These are phyloP conservation scores for Charadrius vociferus DNA, from an alignment of 2,113 vertebrate species.

Conservation along the genomic window DNA sequence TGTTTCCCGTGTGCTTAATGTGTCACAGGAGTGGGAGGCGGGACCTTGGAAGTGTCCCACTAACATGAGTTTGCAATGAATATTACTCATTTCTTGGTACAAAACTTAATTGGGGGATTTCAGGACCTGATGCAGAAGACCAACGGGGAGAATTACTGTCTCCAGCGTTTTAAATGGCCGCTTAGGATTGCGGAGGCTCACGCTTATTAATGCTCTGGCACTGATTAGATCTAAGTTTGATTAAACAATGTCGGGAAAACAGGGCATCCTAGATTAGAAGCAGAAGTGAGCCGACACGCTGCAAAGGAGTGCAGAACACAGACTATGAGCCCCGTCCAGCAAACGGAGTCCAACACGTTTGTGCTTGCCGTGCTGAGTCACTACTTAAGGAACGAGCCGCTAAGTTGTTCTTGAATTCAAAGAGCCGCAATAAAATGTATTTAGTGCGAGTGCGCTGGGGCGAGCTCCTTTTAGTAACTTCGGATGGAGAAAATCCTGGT, in stretches of 20 bases:
- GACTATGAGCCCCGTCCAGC: neutral
- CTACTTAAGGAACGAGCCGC: rapidly evolving
- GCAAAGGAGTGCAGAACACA: neutral
- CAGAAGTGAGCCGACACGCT: rapidly evolving
- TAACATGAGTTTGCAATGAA: neutral
- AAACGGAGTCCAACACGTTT: rapidly evolving
- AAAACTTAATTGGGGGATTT: neutral
- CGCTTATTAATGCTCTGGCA: neutral
- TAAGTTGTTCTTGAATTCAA: neutral
- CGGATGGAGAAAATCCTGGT: neutral
- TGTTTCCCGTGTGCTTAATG: neutral
- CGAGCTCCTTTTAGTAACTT: neutral
- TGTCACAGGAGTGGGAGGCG: neutral
- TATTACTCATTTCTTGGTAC: constrained; percentile 7
- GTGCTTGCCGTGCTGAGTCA: neutral
- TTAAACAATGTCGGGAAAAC: neutral
- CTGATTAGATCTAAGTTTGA: neutral
- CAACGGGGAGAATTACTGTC: neutral
- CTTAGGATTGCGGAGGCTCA: neutral
- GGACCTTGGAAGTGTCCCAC: neutral
- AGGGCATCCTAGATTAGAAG: neutral
- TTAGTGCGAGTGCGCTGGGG: rapidly evolving
- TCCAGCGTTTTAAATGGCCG: neutral
- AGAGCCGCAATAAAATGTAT: neutral
- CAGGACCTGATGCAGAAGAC: neutral